These are phyloP conservation scores for Knipowitschia caucasica DNA, from an alignment of 2,797 vertebrate species.

Conservation along the genomic window DNA sequence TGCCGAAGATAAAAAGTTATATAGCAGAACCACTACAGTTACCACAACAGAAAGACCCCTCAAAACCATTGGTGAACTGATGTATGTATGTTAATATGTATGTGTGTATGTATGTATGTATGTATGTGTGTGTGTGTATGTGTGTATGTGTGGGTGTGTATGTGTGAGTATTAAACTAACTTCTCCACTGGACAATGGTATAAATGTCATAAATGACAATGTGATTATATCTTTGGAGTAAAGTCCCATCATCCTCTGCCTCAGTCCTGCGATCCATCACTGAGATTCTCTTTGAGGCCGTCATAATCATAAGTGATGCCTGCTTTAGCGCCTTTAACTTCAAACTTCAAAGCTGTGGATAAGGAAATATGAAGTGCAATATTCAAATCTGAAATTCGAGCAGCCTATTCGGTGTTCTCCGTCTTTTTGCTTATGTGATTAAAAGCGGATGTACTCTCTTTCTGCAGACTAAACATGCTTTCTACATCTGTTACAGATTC, in stretches of 20 bases:
- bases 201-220: too few relatives aligned
- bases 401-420: background rate
- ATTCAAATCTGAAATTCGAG: conserved; percentile 3
- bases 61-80: too few relatives aligned
- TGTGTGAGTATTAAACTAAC: too few relatives aligned
- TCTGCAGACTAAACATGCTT: conserved; percentile 32
- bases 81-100: too few relatives aligned
- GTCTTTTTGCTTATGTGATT: background rate
- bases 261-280: background rate
- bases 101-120: too few relatives aligned
- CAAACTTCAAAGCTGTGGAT: conserved; percentile 11
- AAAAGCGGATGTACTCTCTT: background rate
- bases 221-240: background rate
- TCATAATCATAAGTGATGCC: conserved; percentile 4
- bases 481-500: background rate
- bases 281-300: conserved; percentile 2
- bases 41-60: too few relatives aligned
- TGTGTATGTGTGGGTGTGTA: too few relatives aligned
- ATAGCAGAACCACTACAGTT: too few relatives aligned
- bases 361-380: background rate
- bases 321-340: conserved; percentile 5
- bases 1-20: too few relatives aligned
- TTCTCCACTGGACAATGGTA: too few relatives aligned
- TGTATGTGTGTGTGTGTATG: too few relatives aligned
- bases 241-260: conserved; percentile 10